Percentiles rank a stretch among this genome's conserved stretches.
Conservation (phyloP, 2,113 vertebrate genomes). For the Terrapene triunguis region DNA sequence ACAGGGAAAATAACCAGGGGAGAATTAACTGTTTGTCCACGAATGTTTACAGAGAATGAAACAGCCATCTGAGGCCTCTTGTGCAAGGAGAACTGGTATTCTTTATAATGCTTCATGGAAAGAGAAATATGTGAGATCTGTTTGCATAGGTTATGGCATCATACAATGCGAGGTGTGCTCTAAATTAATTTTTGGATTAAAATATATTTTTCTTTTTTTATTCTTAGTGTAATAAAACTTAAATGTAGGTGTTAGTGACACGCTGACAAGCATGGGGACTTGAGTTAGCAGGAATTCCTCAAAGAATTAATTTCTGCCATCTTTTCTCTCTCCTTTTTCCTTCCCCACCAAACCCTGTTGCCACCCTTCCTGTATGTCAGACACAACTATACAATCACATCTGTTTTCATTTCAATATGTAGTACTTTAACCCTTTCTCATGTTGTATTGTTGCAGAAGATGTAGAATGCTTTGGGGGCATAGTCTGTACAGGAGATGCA, state of each 20-base stretch:
- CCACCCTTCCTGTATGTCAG: background rate
- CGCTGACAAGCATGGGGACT: background rate
- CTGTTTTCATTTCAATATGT: fast-evolving
- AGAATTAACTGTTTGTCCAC: conserved; percentile 70
- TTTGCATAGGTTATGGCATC: background rate
- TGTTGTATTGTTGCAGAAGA: background rate
- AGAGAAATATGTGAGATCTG: background rate
- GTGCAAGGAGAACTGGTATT: background rate
- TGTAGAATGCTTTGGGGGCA: background rate
- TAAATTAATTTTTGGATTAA: conserved; percentile 50
- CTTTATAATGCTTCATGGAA: background rate
- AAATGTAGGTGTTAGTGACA: conserved; percentile 3
- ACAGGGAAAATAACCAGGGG: conserved; percentile 80
- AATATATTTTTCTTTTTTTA: background rate
- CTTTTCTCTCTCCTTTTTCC: background rate
- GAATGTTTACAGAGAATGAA: conserved; percentile 25
- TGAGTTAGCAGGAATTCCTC: background rate
- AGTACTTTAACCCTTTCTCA: background rate
- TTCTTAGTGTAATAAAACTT: background rate
- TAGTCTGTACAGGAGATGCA: background rate
- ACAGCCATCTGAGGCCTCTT: background rate
- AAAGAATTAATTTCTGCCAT: background rate
- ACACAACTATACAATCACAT: background rate
- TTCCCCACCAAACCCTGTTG: background rate
- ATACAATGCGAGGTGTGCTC: conserved; percentile 34